Evolutionary conservation across 2,113 vertebrate species (phyloP).

Genomic region (Ptyas mucosa): DNA sequence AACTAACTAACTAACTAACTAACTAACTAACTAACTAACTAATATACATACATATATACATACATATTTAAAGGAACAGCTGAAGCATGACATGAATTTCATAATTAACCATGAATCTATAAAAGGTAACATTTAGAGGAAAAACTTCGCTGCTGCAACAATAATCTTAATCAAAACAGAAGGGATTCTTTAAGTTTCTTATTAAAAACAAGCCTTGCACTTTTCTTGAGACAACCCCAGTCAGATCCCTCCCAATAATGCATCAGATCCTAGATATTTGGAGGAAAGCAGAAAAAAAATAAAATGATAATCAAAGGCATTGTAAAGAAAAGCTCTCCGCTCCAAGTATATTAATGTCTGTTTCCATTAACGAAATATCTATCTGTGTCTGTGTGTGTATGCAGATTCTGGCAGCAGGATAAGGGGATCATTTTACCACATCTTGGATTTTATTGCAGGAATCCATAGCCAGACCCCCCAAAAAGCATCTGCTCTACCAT

Average conservation of each 20-base stretch:
- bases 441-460: constrained; percentile 35
- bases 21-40: neutral
- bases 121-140: neutral
- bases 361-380: constrained; percentile 32
- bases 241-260: neutral
- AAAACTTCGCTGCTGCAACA: neutral
- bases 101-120: neutral
- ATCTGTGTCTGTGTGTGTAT: neutral
- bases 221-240: neutral
- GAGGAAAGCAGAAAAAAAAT: neutral
- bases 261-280: neutral
- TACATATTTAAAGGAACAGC: neutral
- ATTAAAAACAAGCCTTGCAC: neutral
- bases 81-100: neutral
- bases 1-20: neutral
- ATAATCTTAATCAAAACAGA: neutral
- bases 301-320: constrained; percentile 5
- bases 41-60: no score
- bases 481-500: constrained; percentile 46
- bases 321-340: constrained; percentile 3
- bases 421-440: constrained; percentile 38
- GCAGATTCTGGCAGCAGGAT: constrained; percentile 21
- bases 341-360: constrained; percentile 33
- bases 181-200: neutral
- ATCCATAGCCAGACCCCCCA: constrained; percentile 47